A percentile compares a stretch with the other conserved stretches of the same genome.
These are phyloP conservation scores for Nothura maculosa DNA, from an alignment of 2,797 vertebrate species.

Conservation along the genomic window DNA sequence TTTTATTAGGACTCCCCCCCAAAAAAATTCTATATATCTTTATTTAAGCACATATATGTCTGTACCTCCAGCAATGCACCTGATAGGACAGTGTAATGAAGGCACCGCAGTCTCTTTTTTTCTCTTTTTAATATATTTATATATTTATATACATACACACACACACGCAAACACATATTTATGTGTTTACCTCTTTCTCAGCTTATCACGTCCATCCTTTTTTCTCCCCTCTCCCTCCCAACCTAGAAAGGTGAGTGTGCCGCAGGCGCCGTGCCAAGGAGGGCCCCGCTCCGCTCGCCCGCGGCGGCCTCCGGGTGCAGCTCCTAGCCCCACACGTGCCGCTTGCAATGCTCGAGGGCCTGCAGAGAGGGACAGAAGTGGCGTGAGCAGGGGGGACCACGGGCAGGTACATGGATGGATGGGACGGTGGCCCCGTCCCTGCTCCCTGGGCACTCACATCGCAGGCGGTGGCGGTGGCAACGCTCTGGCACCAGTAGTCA, in stretches of 20 bases:
- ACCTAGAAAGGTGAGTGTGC: background rate
- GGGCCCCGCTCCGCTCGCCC: too few relatives aligned
- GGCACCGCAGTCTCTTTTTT: background rate
- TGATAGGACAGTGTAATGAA: background rate
- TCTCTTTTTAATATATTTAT: too few relatives aligned
- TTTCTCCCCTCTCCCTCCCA: too few relatives aligned
- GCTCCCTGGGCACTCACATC: slow-evolving; percentile 72
- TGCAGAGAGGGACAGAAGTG: background rate
- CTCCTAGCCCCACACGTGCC: slow-evolving; percentile 89
- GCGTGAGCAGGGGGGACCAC: background rate
- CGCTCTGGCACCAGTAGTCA: slow-evolving; percentile 93
- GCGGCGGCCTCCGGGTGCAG: background rate
- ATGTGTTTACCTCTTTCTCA: background rate
- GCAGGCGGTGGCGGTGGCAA: slow-evolving; percentile 88
- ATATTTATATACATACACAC: too few relatives aligned
- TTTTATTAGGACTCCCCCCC: too few relatives aligned
- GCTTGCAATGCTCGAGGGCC: slow-evolving; percentile 92
- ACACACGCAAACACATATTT: background rate
- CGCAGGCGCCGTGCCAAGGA: too few relatives aligned
- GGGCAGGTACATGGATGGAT: too few relatives aligned
- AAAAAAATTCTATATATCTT: too few relatives aligned
- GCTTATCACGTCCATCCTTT: background rate
- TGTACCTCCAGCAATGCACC: too few relatives aligned
- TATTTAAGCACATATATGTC: too few relatives aligned
- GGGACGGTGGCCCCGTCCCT: too few relatives aligned